These are phyloP conservation scores for Ginglymostoma cirratum DNA, from an alignment of 2,113 vertebrate genomes.

Conservation along the genomic window DNA sequence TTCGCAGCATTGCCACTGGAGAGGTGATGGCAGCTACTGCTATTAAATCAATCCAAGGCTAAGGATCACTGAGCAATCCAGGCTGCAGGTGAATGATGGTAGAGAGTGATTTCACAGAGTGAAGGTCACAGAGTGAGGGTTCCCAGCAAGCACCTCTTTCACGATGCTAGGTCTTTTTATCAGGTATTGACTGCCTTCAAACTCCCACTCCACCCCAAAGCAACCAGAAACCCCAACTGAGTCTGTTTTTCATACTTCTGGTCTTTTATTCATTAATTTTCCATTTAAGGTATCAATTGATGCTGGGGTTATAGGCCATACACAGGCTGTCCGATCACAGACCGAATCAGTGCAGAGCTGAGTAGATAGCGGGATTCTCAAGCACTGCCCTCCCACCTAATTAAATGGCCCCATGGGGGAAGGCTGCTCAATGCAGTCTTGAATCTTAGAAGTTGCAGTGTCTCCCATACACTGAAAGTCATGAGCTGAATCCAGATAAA, in stretches of 20 bases:
- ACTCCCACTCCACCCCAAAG: background rate
- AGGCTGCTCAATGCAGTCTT: background rate
- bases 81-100: background rate
- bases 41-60: too few relatives aligned
- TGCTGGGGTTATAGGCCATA: background rate
- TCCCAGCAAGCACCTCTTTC: background rate
- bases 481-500: background rate
- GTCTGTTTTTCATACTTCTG: background rate
- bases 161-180: background rate
- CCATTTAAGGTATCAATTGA: background rate
- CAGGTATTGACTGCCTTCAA: background rate
- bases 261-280: background rate
- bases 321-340: background rate
- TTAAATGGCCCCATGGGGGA: background rate
- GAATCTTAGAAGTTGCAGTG: background rate
- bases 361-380: background rate
- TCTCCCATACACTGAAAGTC: background rate
- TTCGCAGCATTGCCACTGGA: background rate
- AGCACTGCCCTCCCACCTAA: background rate
- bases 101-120: background rate
- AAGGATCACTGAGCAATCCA: background rate
- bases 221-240: background rate
- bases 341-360: background rate
- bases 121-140: too few relatives aligned
- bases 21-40: too few relatives aligned